Conservation (phyloP, 2,888 invertebrate genomes). For the Cecidostiba fungosa region DNA sequence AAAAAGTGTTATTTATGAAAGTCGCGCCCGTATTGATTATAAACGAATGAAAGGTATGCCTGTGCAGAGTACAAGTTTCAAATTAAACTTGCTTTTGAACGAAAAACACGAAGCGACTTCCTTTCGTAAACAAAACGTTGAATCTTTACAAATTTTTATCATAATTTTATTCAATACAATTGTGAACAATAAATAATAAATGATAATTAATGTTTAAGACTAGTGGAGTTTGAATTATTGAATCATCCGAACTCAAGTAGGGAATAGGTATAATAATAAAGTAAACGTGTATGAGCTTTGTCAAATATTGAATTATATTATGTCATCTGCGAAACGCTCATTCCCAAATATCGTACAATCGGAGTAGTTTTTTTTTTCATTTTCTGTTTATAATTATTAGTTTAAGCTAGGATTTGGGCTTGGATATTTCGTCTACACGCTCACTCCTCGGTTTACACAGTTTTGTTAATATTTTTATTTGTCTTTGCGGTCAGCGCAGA, state of each 20-base stretch:
- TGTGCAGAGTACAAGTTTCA: slow-evolving; percentile 32
- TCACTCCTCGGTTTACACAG: not conserved
- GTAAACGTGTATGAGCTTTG: slow-evolving; percentile 49
- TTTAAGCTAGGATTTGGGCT: slow-evolving; percentile 50
- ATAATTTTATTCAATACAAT: slow-evolving; percentile 33
- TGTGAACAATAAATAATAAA: slow-evolving; percentile 42
- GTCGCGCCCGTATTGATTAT: not conserved
- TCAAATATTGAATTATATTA: slow-evolving; percentile 63
- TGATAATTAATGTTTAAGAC: slow-evolving; percentile 46
- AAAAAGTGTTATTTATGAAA: slow-evolving; percentile 54
- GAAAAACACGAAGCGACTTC: slow-evolving; percentile 11
- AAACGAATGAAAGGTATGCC: not conserved
- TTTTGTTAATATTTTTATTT: slow-evolving; percentile 20
- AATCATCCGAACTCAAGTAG: not conserved
- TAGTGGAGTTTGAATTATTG: slow-evolving; percentile 12
- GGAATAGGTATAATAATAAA: slow-evolving; percentile 32
- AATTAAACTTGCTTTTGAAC: slow-evolving; percentile 13
- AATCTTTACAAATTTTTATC: slow-evolving; percentile 47
- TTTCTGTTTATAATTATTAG: slow-evolving; percentile 45
- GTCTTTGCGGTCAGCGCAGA: slow-evolving; percentile 28
- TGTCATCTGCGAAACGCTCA: slow-evolving; percentile 61
- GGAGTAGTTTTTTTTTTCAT: slow-evolving; percentile 52
- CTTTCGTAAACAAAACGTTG: slow-evolving; percentile 21
- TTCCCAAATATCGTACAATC: slow-evolving; percentile 63
- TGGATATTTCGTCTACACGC: slow-evolving; percentile 43